phyloP scores from a whole-genome alignment of 2,113 vertebrate species.

The Onychostoma macrolepis region DNA sequence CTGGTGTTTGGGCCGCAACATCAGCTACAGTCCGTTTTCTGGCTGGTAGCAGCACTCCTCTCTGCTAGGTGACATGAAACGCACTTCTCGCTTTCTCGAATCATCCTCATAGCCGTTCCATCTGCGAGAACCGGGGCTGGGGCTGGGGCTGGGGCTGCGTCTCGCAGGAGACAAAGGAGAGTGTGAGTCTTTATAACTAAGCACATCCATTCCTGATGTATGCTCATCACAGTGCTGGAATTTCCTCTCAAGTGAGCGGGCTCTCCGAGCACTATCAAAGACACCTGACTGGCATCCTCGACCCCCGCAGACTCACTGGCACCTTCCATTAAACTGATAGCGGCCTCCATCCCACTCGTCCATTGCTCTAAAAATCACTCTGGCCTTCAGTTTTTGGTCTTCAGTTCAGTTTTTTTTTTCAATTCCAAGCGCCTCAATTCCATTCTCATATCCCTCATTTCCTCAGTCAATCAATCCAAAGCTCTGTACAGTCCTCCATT shows the following conservation, averaged over 20 bases:
- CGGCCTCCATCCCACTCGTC: not conserved
- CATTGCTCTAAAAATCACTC: not conserved
- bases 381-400: not conserved
- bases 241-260: too few species aligned
- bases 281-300: not conserved
- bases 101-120: not conserved
- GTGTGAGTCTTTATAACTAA: too few species aligned
- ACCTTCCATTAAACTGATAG: not conserved
- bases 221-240: too few species aligned
- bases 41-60: not conserved
- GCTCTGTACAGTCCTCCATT: not conserved
- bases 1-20: not conserved
- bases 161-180: too few species aligned
- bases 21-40: not conserved
- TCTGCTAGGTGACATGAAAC: not conserved
- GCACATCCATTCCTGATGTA: too few species aligned
- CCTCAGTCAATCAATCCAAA: not conserved
- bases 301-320: not conserved
- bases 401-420: too few species aligned
- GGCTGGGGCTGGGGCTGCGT: too few species aligned
- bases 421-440: not conserved
- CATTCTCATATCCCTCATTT: constrained; percentile 10
- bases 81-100: not conserved
- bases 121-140: too few species aligned
- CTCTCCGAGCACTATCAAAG: too few species aligned